A percentile compares a stretch with the other conserved stretches of the same genome.
Evolutionary conservation across 2,113 vertebrate species (phyloP).

Genomic region (Hemichromis elongatus): DNA sequence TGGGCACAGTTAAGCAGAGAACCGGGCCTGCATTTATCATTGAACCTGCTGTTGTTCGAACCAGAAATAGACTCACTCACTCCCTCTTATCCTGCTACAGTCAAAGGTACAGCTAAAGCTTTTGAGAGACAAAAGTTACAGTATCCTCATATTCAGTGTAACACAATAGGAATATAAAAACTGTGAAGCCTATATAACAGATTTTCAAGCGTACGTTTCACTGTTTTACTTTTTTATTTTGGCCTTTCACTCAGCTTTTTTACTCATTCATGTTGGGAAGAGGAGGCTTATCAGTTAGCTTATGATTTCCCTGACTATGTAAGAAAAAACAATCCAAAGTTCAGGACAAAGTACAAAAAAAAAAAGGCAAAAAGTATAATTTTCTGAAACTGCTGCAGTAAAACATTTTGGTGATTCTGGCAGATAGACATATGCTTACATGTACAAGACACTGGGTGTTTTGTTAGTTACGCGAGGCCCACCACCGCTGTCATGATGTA

Average conservation of each 20-base stretch:
- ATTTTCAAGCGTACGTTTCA: neutral
- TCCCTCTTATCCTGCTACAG: neutral
- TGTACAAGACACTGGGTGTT: neutral
- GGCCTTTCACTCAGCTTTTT: neutral
- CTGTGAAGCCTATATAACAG: neutral
- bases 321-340: conserved; percentile 9
- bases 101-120: neutral
- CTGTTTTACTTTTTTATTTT: neutral
- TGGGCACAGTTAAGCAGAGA: neutral
- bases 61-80: neutral
- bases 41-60: neutral
- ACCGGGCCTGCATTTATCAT: neutral
- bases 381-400: neutral
- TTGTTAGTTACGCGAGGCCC: neutral
- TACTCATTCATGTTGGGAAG: neutral
- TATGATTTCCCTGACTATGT: neutral
- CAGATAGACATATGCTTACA: neutral
- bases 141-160: neutral
- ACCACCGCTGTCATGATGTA: conserved; percentile 19
- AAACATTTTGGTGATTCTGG: neutral
- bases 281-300: neutral
- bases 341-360: neutral
- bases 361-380: neutral
- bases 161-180: neutral
- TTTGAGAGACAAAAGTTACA: neutral